A percentile compares a stretch with the other conserved stretches of the same genome.
Evolutionary conservation across 1,140 invertebrate genomes (phyloP).

Genomic region (Parasteatoda tepidariorum): DNA sequence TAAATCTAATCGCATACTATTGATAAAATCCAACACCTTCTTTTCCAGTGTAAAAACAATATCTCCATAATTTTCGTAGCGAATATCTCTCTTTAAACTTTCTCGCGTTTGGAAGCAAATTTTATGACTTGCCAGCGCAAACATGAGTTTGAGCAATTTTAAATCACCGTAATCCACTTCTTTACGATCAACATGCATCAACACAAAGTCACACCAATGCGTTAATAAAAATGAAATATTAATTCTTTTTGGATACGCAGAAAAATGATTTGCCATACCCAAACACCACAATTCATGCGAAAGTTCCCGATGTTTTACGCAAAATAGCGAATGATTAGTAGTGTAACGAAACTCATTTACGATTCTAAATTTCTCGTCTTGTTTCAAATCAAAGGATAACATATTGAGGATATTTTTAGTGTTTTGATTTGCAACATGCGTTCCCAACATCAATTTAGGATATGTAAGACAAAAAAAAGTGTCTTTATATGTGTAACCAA

Average conservation of each 20-base stretch:
- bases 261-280: not conserved
- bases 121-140: conserved; percentile 14
- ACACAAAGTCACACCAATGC: not conserved
- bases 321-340: not conserved
- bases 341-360: not conserved
- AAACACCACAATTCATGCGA: conserved; percentile 6
- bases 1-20: conserved; percentile 5
- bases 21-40: conserved; percentile 4
- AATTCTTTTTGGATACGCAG: not conserved
- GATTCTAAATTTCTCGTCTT: not conserved
- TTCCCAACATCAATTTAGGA: not conserved
- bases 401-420: not conserved
- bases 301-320: conserved; percentile 2
- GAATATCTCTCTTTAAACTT: not conserved
- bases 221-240: not conserved
- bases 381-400: not conserved
- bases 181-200: not conserved
- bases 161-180: not conserved
- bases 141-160: not conserved
- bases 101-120: conserved; percentile 11
- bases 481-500: conserved; percentile 26
- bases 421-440: not conserved
- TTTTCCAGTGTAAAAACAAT: conserved; percentile 2
- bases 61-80: conserved; percentile 21
- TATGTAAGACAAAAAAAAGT: conserved; percentile 14